Evolutionary conservation across 1,140 invertebrate genomes (phyloP), one percentile per base, ranked within the genome.

Genomic region (Protaetia brevitarsis): DNA sequence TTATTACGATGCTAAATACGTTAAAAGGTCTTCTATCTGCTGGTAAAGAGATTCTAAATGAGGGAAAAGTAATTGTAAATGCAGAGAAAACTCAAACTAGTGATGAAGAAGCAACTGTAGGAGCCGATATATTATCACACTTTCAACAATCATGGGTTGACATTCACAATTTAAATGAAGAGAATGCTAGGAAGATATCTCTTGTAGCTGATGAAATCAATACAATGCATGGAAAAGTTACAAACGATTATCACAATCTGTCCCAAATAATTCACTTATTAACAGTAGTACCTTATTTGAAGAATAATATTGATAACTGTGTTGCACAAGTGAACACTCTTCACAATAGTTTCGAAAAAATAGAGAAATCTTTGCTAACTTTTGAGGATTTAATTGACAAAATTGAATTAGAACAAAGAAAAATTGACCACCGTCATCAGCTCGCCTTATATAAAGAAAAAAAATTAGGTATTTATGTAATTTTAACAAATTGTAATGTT

Each of bases 81-180:
- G 63, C 19, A 7, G 41, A 51, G 26, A 73, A 45, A 62, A 57
- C 37, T 64, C 45, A 23, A 67, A 65, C 16, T 67, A 71, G 63
- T 41, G 63, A 62, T 34, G 56, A 66, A 34, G n/a, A 86, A 76
- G 80, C 82, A 58, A 78, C 85, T 76, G 84, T 85, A 28, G 86
- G 85, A 1, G 80, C 82, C 6, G 82, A 85, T 68, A 69, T 87
- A 60, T 75, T 88, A 21, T 79, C 83, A 66, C 83, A 85, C 68
- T 89, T 86, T 76, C 87, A 89, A 73, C 76, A 82, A 29, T 79
- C 85, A 58, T 90, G 88, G 88, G 82, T 82, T 68, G 83, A 86
- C 66, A 67, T 89, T 13, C 87, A 89, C 68, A 76, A 83, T 61
- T 74, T 85, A 11, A 83, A 85, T 34, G 86, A 89, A 73, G 80